Evolutionary conservation across 2,797 vertebrate genomes (phyloP), one percentile per base, ranked within the genome.

Genomic region (Danio kyathit): DNA sequence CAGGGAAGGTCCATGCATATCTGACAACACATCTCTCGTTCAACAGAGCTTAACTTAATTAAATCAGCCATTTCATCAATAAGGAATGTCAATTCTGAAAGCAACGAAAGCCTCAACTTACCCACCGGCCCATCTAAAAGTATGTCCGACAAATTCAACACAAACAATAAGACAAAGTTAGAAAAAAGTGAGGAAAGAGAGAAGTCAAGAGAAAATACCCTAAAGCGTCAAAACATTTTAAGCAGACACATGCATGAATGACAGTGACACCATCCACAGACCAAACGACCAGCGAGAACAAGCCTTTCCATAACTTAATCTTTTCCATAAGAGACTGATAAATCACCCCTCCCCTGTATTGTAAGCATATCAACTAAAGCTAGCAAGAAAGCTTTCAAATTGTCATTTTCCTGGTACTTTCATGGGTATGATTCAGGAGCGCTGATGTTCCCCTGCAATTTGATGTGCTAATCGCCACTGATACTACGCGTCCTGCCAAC

Each of bases 81-180:
- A 46, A 57, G 6, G 43, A 73, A 40, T 41, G 12, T 17, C 54
- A 21, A 59, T 10, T 59, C 10, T 73, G 11, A 80, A 66, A 74
- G 49, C 44, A 52, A 61, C 16, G 3, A 80, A 63, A 56, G 51
- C 69, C 38, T 59, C 54, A 67, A 94, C 93, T 93, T 90, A 94
- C 93, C 93, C 91, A 93, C 0, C 74, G 87, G 16, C 87, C 52
- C 90, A 88, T 87, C 93, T 94, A 73, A 59, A 29, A 57, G 43
- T 51, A 51, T 66, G 1, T 88, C 79, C 79, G 52, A 88, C 88
- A 40, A 77, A 67, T 44, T 64, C 49, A 77, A 54, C 19, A 82
- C 66, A 81, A 79, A 85, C 38, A 86, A 80, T 21, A 65, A 63
- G 40, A 81, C 44, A 60, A 51, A 43, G 16, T 74, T 72, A 72